Evolutionary conservation across 2,113 vertebrate species (phyloP).

Genomic region (Upupa epops): DNA sequence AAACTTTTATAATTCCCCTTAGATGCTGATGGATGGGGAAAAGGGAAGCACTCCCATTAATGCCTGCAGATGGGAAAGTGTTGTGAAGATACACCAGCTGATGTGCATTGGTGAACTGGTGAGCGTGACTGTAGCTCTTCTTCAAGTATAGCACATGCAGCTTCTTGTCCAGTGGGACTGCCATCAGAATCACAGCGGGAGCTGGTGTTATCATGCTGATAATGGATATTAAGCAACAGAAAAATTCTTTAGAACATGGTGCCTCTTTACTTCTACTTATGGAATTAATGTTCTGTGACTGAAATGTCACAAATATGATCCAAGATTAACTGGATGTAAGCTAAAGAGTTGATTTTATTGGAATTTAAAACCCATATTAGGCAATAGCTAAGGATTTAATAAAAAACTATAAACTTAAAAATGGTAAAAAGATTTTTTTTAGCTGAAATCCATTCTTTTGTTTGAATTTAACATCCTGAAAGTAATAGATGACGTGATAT

Average conservation of each 20-base stretch:
- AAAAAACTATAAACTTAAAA: neutral
- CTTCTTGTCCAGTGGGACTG: neutral
- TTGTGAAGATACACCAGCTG: neutral
- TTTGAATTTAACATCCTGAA: neutral
- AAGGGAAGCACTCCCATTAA: neutral
- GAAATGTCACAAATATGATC: neutral
- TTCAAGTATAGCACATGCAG: no score
- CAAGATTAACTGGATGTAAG: neutral
- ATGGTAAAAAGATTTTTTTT: neutral
- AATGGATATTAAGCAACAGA: neutral
- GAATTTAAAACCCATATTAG: neutral
- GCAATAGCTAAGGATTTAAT: neutral
- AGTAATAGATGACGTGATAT: neutral
- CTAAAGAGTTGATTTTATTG: neutral
- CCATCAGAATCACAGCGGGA: neutral
- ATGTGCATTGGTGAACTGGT: neutral
- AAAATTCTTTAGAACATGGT: neutral
- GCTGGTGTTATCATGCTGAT: accelerated
- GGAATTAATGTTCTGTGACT: neutral
- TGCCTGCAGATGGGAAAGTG: neutral
- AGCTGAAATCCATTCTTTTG: neutral
- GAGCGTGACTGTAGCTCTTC: neutral
- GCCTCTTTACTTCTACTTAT: neutral
- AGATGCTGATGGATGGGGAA: no score
- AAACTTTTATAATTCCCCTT: no score